These are phyloP conservation scores for Psittacula echo DNA, from an alignment of 2,797 vertebrate genomes.

Conservation along the genomic window DNA sequence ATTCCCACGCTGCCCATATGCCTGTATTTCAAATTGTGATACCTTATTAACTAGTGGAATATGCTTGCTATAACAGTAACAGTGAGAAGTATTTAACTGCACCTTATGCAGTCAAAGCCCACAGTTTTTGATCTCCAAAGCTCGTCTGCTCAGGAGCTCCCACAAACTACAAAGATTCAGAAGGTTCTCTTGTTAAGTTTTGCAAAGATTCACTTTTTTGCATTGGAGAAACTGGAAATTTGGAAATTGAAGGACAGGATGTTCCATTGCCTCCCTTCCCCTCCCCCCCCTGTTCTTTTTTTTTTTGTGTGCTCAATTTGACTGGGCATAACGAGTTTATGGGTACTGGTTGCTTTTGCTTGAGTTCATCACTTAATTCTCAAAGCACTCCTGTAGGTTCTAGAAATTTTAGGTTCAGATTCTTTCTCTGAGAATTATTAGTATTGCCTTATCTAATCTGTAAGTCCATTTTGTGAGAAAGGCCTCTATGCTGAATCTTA, in stretches of 20 bases:
- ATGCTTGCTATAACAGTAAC: background rate
- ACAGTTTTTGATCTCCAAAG: background rate
- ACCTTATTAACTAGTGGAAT: background rate
- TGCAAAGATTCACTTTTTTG: background rate
- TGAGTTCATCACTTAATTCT: accelerated
- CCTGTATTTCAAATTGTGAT: background rate
- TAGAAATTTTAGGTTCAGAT: background rate
- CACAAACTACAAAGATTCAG: background rate
- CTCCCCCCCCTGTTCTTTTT: accelerated
- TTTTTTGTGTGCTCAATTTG: background rate
- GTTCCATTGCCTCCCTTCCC: background rate
- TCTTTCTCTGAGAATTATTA: background rate
- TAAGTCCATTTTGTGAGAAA: background rate
- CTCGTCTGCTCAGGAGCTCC: background rate
- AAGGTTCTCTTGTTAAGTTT: background rate
- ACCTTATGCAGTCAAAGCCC: background rate
- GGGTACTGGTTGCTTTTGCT: background rate
- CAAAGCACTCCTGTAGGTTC: background rate
- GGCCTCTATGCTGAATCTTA: accelerated
- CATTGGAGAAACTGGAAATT: background rate
- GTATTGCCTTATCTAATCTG: background rate
- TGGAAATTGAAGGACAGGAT: background rate
- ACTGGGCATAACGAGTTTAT: background rate
- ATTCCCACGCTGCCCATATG: background rate
- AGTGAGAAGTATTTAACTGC: background rate